Evolutionary conservation across 2,113 vertebrate species (phyloP), one percentile per base, ranked within the genome.

Genomic region (Phainopepla nitens): DNA sequence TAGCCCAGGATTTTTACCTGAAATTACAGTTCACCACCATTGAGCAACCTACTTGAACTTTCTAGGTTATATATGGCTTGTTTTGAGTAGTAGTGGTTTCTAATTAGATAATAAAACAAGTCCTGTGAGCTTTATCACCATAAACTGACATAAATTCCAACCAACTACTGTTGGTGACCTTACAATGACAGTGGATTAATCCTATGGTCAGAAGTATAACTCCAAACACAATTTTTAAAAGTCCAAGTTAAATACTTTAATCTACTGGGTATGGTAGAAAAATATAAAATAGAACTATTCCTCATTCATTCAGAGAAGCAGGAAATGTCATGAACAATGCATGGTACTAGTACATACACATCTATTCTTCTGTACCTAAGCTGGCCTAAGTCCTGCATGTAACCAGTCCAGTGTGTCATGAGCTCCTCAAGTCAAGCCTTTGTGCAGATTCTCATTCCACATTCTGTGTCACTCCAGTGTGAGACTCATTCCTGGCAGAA

Each of bases 61-160:
- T 64, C 45, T 77, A n/a, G 49, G 69, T 95, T 96, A 94, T 94
- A 68, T 82, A 95, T 82, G 69, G 41, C 90, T 90, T 95, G 89
- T 68, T 89, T 84, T 71, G 47, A 50, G 69, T 93, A 69, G 77
- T 68, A 68, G 57, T 39, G 47, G 36, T 75, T 94, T 96, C 93
- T 97, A 97, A 96, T 95, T 97, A 97, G 91, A 89, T 96, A 96
- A 96, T 97, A 93, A 97, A 97, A 94, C 66, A 96, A 96, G 58
- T 69, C 53, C 45, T 96, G 53, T 15, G 14, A 93, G 77, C 72
- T 89, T 94, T 94, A 92, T 96, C 80, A 45, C 69, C 73, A 66
- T 91, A 94, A 95, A 93, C 47, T 79, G 80, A 90, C 89, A 77
- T 69, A 92, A 92, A 94, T 97, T 88, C 47, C 56, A 82, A 65